phyloP scores from a whole-genome alignment of 2,113 vertebrate species.

The Mormyrus lacerda region DNA sequence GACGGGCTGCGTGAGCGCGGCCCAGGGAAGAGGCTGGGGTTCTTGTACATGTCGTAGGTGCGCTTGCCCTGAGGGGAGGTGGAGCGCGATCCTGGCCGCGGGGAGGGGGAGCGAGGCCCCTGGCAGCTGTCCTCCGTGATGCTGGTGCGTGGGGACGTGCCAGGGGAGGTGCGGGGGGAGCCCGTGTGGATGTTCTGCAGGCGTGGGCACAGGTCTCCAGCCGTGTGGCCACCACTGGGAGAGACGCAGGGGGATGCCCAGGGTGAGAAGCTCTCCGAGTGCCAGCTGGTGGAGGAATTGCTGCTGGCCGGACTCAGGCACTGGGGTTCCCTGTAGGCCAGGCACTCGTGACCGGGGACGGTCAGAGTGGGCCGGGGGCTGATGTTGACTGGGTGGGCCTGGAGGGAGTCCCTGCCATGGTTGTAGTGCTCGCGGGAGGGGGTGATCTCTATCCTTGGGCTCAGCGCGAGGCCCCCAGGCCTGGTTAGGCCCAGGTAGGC shows the following conservation, averaged over 20 bases:
- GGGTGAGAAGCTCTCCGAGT: constrained; percentile 90
- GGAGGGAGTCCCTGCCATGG: constrained; percentile 77
- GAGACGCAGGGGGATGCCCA: constrained; percentile 95
- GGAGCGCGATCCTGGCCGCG: constrained; percentile 83
- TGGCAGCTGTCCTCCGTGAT: constrained; percentile 79
- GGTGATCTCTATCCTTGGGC: constrained; percentile 95
- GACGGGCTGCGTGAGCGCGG: constrained; percentile 87
- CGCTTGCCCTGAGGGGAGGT: constrained; percentile 90
- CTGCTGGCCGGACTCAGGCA: constrained; percentile 97
- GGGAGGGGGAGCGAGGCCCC: constrained; percentile 78
- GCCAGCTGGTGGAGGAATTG: constrained; percentile 96
- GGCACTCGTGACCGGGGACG: constrained; percentile 80
- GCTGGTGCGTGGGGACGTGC: constrained; percentile 86
- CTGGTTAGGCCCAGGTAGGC: constrained; percentile 69
- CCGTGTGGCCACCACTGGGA: constrained; percentile 79
- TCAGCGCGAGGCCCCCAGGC: constrained; percentile 70
- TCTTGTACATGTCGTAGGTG: constrained; percentile 83
- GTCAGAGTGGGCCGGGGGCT: constrained; percentile 85
- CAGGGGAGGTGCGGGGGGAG: constrained; percentile 81
- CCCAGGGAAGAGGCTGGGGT: constrained; percentile 62
- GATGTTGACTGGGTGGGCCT: constrained; percentile 73
- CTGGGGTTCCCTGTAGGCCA: constrained; percentile 83
- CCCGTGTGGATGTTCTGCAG: constrained; percentile 93
- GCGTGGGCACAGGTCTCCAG: constrained; percentile 87
- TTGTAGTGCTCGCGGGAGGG: constrained; percentile 90